Base-by-base conservation (phyloP, 2,888 invertebrate species). In the Aphelenchoides bicaudatus region DNA sequence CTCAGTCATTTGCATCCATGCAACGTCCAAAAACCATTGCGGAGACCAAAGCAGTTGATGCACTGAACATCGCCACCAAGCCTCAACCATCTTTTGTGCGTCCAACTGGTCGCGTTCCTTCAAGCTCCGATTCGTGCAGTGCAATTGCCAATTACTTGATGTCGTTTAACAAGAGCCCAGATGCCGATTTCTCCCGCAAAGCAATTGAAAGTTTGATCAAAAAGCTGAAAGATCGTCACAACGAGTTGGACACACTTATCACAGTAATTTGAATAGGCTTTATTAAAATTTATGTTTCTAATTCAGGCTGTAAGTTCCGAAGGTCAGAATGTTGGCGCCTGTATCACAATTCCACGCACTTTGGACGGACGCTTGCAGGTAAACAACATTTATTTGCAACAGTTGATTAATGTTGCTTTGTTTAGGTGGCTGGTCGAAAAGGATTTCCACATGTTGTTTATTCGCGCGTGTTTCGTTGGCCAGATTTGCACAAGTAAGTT, bases 391-490 rank as follows among this genome's bases (percentile, higher is more conserved):
- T 13, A 34, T 16, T n/a, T 16, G 34, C 16, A 13, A 13, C 34
- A 13, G 34, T 34, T 34, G 13, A 34, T 34, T 34, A 34, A 34
- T 16, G 30, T 47, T n/a, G n/a, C n/a, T 8, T 48, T 21, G 3
- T 61, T 50, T 19, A 61, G 61, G 61, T 63, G 21, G 63, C 63
- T 37, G 63, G 61, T 1, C 86, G 93, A 52, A 98, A 98, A 82
- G 94, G 94, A 4, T 84, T 98, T 53, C 98, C 98, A 0, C 98
- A 98, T 82, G 96, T 98, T 10, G 98, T 98, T 73, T 98, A 98
- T 82, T 98, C 96, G 80, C 86, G 94, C 56, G 96, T 98, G 8
- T 98, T 94, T 94, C 86, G 98, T 64, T 98, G 98, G 96, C 96
- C 98, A 0, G 98, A 98, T 82, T 84, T 98, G 3, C 94, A 94